phyloP scores from a whole-genome alignment of 2,113 vertebrate genomes.

The Tonatia bakeri region DNA sequence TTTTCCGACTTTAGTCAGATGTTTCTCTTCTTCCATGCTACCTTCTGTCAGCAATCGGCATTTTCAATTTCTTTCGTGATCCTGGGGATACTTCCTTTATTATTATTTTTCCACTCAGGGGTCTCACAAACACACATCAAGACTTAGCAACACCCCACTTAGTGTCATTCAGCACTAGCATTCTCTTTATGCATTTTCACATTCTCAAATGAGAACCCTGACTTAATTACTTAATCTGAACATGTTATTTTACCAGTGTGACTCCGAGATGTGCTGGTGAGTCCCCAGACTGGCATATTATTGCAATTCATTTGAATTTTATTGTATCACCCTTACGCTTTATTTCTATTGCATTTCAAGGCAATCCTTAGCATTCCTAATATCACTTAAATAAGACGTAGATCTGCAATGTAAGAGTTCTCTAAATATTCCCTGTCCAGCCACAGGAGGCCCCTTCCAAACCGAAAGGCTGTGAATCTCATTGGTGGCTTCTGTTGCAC shows the following conservation, averaged over 20 bases:
- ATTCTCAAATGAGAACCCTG: slow-evolving; percentile 2
- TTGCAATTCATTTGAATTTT: slow-evolving; percentile 59
- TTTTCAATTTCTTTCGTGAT: slow-evolving; percentile 20
- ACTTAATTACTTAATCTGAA: slow-evolving; percentile 51
- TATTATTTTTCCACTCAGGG: slow-evolving; percentile 18
- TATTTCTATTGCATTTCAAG: slow-evolving; percentile 51
- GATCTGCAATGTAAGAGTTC: neutral
- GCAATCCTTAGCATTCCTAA: neutral
- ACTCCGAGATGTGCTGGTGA: slow-evolving; percentile 24
- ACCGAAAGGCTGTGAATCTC: slow-evolving; percentile 1
- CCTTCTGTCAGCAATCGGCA: neutral
- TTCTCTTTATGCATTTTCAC: neutral
- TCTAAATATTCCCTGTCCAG: neutral
- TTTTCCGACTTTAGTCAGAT: neutral
- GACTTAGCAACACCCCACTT: slow-evolving; percentile 39
- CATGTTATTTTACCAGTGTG: slow-evolving; percentile 48
- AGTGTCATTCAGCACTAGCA: neutral
- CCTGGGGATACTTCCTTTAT: neutral
- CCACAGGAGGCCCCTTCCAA: slow-evolving; percentile 26
- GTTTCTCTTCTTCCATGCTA: neutral
- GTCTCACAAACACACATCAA: slow-evolving; percentile 16
- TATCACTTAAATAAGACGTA: slow-evolving; percentile 52
- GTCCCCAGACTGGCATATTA: neutral
- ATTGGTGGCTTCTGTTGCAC: slow-evolving; percentile 45
- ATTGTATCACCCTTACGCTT: slow-evolving; percentile 53